Evolutionary conservation across 2,113 vertebrate species (phyloP), one percentile per base, ranked within the genome.

Genomic region (Amphiprion percula): DNA sequence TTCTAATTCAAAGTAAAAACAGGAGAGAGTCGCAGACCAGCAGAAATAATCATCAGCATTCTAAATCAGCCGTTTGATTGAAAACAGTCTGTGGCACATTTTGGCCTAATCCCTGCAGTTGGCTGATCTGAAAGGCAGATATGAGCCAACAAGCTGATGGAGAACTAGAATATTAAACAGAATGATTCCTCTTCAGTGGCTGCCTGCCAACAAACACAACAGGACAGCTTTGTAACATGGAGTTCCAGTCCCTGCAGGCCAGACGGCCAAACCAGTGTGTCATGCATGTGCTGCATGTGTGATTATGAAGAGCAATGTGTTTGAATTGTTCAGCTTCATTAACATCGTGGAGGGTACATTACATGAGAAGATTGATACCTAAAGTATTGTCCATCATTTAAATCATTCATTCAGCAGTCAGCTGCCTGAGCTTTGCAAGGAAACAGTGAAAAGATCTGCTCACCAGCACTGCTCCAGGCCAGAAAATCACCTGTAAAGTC

Each of bases 161-260:
- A 47, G 58, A 63, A 30, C 17, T 46, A 15, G 56, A 72, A 71
- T 41, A 83, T 76, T 68, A 82, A 67, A 63, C 54, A 39, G 63
- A 58, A 30, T 21, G 62, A 67, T 54, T 68, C 49, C 44, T 55
- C 19, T 41, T 77, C 17, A 4, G 65, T 84, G 87, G 86, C 80
- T 39, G 41, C 56, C 0, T 66, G 77, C 84, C 88, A 87, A 21
- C 26, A 69, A 30, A 67, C 67, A 67, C 67, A 75, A 68, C 73
- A 77, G 85, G 71, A 75, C 56, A 17, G 78, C 77, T 62, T 80
- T 63, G 83, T 82, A 74, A 91, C 89, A 87, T 24, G 44, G 58
- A 54, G 77, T 7, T 83, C 68, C 55, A 72, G 63, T 62, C 71
- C 74, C 76, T 71, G 86, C n/a, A 60, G 75, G 62, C 67, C 62